Base-by-base conservation (phyloP, 2,113 vertebrate genomes). In the Sorex fumeus region DNA sequence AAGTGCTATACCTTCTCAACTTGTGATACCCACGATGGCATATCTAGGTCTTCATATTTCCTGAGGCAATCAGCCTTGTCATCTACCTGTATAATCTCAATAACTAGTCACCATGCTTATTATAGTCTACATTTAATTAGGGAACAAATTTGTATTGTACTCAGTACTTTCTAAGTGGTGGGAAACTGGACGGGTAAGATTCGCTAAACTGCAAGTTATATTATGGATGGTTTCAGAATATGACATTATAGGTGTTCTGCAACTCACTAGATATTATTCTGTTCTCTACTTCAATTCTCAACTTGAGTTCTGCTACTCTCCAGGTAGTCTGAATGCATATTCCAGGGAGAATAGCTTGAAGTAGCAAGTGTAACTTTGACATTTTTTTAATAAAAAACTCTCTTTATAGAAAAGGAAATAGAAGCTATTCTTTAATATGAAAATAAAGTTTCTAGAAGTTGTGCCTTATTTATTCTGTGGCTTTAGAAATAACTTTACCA, bases 401-500 rank as follows among this genome's bases (percentile, higher is more conserved):
- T 4, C 25, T 90, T 90, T 53, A 30, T 74, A 66, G 13, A 50
- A 90, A 89, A 85, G 25, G 8, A 81, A 77, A 89, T 11, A 45
- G n/a, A 62, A n/a, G 53, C 25, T 84, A 7, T 4, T 53, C 45
- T 84, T 95, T 34, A 87, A 84, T 36, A 89, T 74, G 66, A 93
- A 94, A 92, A 66, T 75, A 43, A 84, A 47, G 69, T 70, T 94
- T 88, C 66, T 69, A 3, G 12, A 83, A 81, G 28, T 79, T n/a
- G 23, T 71, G 4, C 21, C 45, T 92, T 88, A 10, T 90, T 87
- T 80, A 77, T 53, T 23, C 19, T 16, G 8, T 90, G 67, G 71
- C 83, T 95, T 96, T 71, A 90, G 69, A 91, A 96, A 70, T 74
- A 81, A 89, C 45, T 77, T 90, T 57, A 40, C n/a, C 69, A 40